Conservation (phyloP, 2,113 vertebrate genomes). For the Python bivittatus region DNA sequence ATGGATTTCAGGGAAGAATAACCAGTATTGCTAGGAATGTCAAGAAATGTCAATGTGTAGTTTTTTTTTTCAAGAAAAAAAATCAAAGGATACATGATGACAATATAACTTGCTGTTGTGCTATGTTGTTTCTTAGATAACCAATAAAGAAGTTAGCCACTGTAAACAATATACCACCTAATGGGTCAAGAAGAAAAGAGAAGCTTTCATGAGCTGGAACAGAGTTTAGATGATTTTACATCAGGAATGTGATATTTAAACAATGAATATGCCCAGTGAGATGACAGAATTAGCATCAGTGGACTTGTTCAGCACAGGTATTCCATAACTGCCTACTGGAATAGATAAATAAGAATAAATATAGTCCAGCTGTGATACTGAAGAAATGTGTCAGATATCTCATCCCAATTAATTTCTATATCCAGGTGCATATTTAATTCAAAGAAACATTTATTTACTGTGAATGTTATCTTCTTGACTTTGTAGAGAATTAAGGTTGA, state of each 20-base stretch:
- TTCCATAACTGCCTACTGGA: background rate
- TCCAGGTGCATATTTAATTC: slow-evolving; percentile 34
- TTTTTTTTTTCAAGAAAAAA: background rate
- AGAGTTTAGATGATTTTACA: background rate
- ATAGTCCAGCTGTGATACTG: background rate
- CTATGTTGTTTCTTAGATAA: slow-evolving; percentile 10
- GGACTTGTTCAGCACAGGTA: background rate
- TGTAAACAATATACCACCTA: background rate
- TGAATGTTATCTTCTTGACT: slow-evolving; percentile 38
- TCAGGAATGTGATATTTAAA: slow-evolving; percentile 3
- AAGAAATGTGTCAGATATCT: slow-evolving; percentile 10
- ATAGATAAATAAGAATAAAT: slow-evolving; percentile 15
- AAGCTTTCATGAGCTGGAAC: background rate
- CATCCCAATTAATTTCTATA: slow-evolving; percentile 32
- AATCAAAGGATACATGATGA: background rate
- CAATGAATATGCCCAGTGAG: background rate
- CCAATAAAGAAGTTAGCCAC: background rate
- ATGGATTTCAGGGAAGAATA: background rate
- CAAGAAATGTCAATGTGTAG: background rate
- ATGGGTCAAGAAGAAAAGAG: fast-evolving
- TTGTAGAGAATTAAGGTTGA: slow-evolving; percentile 31
- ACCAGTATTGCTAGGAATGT: background rate
- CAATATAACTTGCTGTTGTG: background rate
- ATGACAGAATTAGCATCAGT: background rate
- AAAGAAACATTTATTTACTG: slow-evolving; percentile 33